Base-by-base conservation (phyloP, 1,140 invertebrate genomes). In the Drosophila ercepeae region DNA sequence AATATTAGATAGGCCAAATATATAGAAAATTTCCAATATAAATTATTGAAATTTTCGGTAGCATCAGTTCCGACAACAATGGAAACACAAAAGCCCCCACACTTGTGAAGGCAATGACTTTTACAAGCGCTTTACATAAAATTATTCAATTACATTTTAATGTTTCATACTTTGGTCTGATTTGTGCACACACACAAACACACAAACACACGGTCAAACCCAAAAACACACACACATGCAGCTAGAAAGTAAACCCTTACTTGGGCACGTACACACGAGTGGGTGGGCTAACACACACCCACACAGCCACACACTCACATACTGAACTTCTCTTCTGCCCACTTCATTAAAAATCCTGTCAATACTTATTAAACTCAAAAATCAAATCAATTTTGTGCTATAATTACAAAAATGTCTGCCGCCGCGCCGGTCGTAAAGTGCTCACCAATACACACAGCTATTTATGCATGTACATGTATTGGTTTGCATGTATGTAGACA, bases 311-410 rank as follows among this genome's bases (percentile, higher is more conserved):
- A 21, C 21, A 21, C 21, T 21, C 21, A 4, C 5, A 11, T 14
- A 2, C 29, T 21, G 11, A 19, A 13, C 25, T 23, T 27, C 34
- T 29, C 54, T 44, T 32, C 25, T 63, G 45, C 49, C 55, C 39
- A 70, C 58, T 86, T 84, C 81, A 84, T 84, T 84, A 86, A 84
- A 86, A 84, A 86, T 79, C 69, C 81, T 86, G 81, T 86, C 81
- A 86, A 84, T 84, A 84, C 81, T 79, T 84, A 84, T 86, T 79
- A 84, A 79, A 84, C 83, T 86, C 81, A 84, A 84, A 84, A 84
- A 84, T 86, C 81, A 86, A 84, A 86, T 84, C 81, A 86, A 86
- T 84, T 84, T 84, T 79, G 75, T 72, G 63, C 81, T 79, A 84
- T 84, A 84, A 84, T 84, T 84, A 86, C 81, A 84, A 79, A 84